These are phyloP conservation scores for Phrynosoma blainvillii DNA, from an alignment of 2,113 vertebrate species.

Conservation along the genomic window DNA sequence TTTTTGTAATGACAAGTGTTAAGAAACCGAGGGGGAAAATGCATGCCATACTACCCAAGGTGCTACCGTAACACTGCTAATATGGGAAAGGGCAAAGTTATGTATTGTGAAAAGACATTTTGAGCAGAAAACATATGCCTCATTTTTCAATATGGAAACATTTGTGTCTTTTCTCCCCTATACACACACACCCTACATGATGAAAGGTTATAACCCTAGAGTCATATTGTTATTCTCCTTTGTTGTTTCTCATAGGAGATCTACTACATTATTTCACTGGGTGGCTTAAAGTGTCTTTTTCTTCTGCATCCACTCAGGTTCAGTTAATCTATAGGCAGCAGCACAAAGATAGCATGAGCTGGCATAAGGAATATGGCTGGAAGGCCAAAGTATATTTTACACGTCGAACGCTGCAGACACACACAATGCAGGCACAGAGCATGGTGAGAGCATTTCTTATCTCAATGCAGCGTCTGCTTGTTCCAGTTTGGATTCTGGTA, in stretches of 20 bases:
- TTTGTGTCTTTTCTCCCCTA: background rate
- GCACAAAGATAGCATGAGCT: constrained; percentile 56
- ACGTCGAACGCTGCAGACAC: constrained; percentile 35
- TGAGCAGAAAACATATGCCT: constrained; percentile 28
- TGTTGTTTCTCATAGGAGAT: background rate
- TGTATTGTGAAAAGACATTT: background rate
- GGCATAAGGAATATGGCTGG: constrained; percentile 56
- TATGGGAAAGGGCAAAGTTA: background rate
- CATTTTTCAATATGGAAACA: background rate
- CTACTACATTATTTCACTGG: background rate
- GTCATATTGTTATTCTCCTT: background rate
- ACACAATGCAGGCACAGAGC: constrained; percentile 54
- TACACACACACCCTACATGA: background rate
- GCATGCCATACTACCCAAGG: background rate
- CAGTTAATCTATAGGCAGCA: constrained; percentile 36
- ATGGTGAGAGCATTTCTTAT: constrained; percentile 62
- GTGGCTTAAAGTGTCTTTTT: constrained; percentile 1
- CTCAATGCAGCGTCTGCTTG: constrained; percentile 49
- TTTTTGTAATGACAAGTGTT: background rate
- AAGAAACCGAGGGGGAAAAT: background rate
- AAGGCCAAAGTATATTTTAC: constrained; percentile 57
- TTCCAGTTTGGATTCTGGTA: constrained; percentile 64
- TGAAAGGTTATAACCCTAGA: background rate
- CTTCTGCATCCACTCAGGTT: background rate
- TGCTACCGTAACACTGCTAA: background rate